A percentile compares a stretch with the other conserved stretches of the same genome.
These are phyloP conservation scores for Eumerus sabulonum DNA, from an alignment of 2,888 invertebrate genomes.

Conservation along the genomic window DNA sequence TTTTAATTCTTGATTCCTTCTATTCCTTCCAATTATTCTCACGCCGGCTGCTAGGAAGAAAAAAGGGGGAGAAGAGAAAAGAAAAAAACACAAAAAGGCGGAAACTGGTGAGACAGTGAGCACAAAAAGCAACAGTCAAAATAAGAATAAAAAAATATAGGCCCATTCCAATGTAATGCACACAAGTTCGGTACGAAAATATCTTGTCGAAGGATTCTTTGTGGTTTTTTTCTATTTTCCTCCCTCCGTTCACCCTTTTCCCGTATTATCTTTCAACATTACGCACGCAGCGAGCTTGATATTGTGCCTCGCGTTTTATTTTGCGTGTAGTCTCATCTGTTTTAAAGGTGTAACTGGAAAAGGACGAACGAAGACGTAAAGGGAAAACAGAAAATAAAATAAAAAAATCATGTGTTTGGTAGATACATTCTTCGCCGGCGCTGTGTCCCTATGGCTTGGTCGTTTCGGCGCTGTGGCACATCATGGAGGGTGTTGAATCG, in stretches of 20 bases:
- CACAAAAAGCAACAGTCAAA: slow-evolving; percentile 27
- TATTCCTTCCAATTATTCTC: slow-evolving; percentile 63
- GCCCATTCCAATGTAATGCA: slow-evolving; percentile 3
- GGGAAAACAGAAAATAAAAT: too few species aligned
- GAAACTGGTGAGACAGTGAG: slow-evolving; percentile 56
- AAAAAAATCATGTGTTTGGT: slow-evolving; percentile 32
- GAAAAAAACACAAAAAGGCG: slow-evolving; percentile 36
- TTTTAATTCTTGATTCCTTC: background rate
- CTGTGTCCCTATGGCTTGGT: slow-evolving; percentile 56
- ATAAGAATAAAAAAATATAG: slow-evolving; percentile 38
- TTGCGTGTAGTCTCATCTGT: slow-evolving; percentile 52
- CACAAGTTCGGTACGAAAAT: slow-evolving; percentile 49
- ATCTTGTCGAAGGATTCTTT: slow-evolving; percentile 56
- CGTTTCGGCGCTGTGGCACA: slow-evolving; percentile 23
- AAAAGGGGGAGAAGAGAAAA: slow-evolving; percentile 32
- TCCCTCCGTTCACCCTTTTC: slow-evolving; percentile 29
- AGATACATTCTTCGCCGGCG: slow-evolving; percentile 66
- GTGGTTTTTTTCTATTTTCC: slow-evolving; percentile 24
- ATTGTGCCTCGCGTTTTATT: slow-evolving; percentile 33
- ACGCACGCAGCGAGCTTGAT: slow-evolving; percentile 54
- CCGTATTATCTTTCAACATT: slow-evolving; percentile 57
- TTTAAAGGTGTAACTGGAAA: slow-evolving; percentile 65
- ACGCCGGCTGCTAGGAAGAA: slow-evolving; percentile 51
- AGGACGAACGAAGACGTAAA: background rate
- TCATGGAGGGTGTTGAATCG: slow-evolving; percentile 26